Base-by-base conservation (phyloP, 2,888 invertebrate species). In the Neoitamus cyanurus region DNA sequence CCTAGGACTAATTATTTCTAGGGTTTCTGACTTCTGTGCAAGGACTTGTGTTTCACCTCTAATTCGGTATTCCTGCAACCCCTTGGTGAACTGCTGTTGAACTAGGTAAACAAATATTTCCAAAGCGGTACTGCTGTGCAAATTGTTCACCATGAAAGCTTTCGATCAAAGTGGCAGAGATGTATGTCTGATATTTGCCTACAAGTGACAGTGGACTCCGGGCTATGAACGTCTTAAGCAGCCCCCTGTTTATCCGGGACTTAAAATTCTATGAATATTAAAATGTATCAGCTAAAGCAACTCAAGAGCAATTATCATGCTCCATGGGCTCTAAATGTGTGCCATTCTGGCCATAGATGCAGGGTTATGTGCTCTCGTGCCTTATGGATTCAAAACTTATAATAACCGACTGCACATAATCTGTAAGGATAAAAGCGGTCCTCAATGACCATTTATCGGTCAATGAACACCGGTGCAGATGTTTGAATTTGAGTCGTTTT, bases 201-300 rank as follows among this genome's bases (percentile, higher is more conserved):
- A 25, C 25, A 58, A 58, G 58, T 58, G 58, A 58, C 25, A 58
- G 15, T 20, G 20, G n/a, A 36, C 73, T 20, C 37, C 36, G 4
- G 73, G 73, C 5, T 73, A 73, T 34, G 34, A 73, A 20, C 36
- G 37, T 73, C 73, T 73, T 73, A 34, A 37, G 73, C 34, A 20
- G 13, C 0, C 20, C 3, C 11, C 15, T 73, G 73, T 20, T 30
- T 73, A 15, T 34, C 1, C 31, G 70, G 3, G 4, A 20, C 77
- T 77, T 77, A 77, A 77, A 77, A 77, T 77, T 77, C 77, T 30
- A 77, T 77, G 46, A 77, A 77, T 77, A 77, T 77, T 77, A 77
- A 77, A 77, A 77, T 46, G 46, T 15, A 75, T 75, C 25, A 75
- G 25, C 46, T 42, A 37, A 42, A 42, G 77, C 36, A 46, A 36